A percentile compares a stretch with the other conserved stretches of the same genome.
phyloP scores from a whole-genome alignment of 2,888 invertebrate genomes.

The Eristalinus aeneus region DNA sequence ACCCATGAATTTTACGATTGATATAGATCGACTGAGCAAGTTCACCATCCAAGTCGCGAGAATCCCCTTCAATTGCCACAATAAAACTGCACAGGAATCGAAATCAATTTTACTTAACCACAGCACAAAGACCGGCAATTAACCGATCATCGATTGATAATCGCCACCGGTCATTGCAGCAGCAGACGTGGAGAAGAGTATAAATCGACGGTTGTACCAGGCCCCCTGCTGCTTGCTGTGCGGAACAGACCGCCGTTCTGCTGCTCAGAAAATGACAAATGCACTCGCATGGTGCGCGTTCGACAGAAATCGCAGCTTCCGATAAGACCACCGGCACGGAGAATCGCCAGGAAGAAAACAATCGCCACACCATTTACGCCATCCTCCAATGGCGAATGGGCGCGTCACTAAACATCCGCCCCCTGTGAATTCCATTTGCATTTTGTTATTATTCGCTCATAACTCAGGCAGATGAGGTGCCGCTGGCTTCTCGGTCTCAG shows the following conservation, averaged over 20 bases:
- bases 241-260: background rate
- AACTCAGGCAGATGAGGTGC: conserved; percentile 66
- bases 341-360: conserved; percentile 6
- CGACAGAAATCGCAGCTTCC: conserved; percentile 77
- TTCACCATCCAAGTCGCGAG: background rate
- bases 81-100: conserved; percentile 66
- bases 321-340: conserved; percentile 78
- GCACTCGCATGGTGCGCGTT: conserved; percentile 64
- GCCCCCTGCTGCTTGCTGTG: conserved; percentile 50
- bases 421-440: conserved; percentile 66
- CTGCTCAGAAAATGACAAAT: conserved; percentile 56
- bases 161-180: conserved; percentile 66
- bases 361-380: background rate
- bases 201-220: conserved; percentile 19
- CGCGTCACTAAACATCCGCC: conserved; percentile 69
- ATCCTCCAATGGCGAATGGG: conserved; percentile 40
- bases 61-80: conserved; percentile 54
- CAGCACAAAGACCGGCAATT: conserved; percentile 65
- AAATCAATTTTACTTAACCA: conserved; percentile 69
- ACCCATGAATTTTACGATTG: conserved; percentile 62
- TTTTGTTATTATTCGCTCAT: conserved; percentile 65
- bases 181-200: background rate
- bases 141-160: conserved; percentile 70
- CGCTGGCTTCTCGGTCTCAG: conserved; percentile 60
- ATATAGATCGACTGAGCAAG: conserved; percentile 52